Percentiles rank a stretch among this genome's conserved stretches.
phyloP scores from a whole-genome alignment of 1,140 invertebrate species.

The Conus ventricosus region DNA sequence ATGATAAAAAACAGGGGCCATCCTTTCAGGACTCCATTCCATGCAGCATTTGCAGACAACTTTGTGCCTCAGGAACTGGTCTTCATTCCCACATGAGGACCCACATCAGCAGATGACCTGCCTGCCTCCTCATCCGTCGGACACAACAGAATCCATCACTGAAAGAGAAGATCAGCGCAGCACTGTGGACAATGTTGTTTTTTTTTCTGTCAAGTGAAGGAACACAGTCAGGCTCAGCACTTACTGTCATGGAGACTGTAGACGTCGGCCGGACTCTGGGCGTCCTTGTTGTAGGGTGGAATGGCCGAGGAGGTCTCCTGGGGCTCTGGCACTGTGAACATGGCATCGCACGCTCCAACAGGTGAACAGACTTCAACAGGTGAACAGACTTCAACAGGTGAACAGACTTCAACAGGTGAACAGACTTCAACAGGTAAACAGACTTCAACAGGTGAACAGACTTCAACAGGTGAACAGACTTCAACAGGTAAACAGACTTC shows the following conservation, averaged over 20 bases:
- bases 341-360: background rate
- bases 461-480: background rate
- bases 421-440: background rate
- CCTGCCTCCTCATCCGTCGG: too few relatives aligned
- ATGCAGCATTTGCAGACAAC: too few relatives aligned
- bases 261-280: slow-evolving; percentile 43
- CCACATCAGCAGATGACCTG: too few relatives aligned
- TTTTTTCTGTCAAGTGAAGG: background rate
- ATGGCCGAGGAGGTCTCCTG: slow-evolving; percentile 25
- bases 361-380: background rate
- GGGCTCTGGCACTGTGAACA: background rate
- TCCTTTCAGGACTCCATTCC: too few relatives aligned
- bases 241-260: slow-evolving; percentile 51
- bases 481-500: background rate
- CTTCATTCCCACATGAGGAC: too few relatives aligned
- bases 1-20: too few relatives aligned
- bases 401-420: background rate
- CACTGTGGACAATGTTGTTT: too few relatives aligned
- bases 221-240: slow-evolving; percentile 2
- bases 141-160: too few relatives aligned
- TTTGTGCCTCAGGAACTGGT: too few relatives aligned
- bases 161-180: too few relatives aligned
- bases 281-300: slow-evolving; percentile 52
- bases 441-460: background rate
- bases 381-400: background rate